These are phyloP conservation scores for Phoebastria nigripes DNA, from an alignment of 2,797 vertebrate genomes.

Conservation along the genomic window DNA sequence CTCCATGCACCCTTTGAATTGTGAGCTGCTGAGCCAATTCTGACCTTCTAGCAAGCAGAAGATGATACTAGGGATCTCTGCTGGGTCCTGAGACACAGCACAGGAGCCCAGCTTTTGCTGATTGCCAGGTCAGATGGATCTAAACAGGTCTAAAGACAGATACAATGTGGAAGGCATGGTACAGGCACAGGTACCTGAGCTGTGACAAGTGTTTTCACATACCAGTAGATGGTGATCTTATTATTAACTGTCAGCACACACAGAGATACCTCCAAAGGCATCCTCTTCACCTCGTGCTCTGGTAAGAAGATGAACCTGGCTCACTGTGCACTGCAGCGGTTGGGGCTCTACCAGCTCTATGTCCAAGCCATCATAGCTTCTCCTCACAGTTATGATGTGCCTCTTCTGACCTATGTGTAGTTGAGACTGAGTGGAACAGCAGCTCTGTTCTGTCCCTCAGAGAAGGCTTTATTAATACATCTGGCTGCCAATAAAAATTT, in stretches of 20 bases:
- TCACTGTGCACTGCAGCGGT: neutral
- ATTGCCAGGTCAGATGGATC: neutral
- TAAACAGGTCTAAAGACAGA: neutral
- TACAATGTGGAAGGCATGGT: neutral
- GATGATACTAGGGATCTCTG: neutral
- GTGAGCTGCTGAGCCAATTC: neutral
- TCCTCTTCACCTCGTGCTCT: neutral
- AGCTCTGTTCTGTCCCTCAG: neutral
- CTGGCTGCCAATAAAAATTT: neutral
- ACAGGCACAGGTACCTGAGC: neutral
- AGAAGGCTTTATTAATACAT: neutral
- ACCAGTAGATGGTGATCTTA: neutral
- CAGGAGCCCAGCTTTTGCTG: neutral
- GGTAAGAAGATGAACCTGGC: neutral
- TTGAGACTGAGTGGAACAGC: neutral
- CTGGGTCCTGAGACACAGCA: neutral
- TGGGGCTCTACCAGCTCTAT: neutral
- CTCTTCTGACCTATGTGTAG: neutral
- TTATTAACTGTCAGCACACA: neutral
- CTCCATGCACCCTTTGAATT: neutral
- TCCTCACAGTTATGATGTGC: accelerated
- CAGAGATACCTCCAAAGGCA: neutral
- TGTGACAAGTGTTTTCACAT: neutral
- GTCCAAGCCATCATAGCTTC: neutral
- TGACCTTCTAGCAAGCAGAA: neutral